phyloP scores from a whole-genome alignment of 2,888 invertebrate genomes.

The Nyleta sp. region DNA sequence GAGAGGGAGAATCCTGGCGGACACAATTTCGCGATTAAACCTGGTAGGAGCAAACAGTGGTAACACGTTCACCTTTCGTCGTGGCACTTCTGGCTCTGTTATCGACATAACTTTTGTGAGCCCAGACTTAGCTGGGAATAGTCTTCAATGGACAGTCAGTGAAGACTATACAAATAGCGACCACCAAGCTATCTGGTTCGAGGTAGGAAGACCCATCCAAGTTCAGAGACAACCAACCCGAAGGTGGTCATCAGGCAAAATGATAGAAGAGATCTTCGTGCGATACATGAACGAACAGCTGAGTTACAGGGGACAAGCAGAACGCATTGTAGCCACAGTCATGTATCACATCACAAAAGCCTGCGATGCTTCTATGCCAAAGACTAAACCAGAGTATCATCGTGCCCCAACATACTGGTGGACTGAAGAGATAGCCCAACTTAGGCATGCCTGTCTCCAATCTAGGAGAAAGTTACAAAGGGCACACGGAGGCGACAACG shows the following conservation, averaged over 20 bases:
- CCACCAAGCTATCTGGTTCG: constrained; percentile 11
- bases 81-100: neutral
- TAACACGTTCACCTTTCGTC: neutral
- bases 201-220: neutral
- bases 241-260: neutral
- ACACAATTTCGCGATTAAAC: neutral
- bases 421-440: neutral
- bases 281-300: neutral
- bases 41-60: constrained; percentile 5
- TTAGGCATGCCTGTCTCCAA: neutral
- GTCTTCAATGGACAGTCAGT: neutral
- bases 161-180: constrained; percentile 20
- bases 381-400: neutral
- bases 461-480: neutral
- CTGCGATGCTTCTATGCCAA: constrained; percentile 16
- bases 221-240: neutral
- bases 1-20: neutral
- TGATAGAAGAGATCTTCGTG: neutral
- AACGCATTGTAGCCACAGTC: neutral
- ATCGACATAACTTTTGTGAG: constrained; percentile 18
- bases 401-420: constrained; percentile 15
- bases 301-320: neutral
- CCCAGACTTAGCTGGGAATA: neutral
- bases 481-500: neutral
- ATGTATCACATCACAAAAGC: neutral